Evolutionary conservation across 53 echinoderm and acorn worm species (phyloP).

Genomic region (Mesocentrotus franciscanus): DNA sequence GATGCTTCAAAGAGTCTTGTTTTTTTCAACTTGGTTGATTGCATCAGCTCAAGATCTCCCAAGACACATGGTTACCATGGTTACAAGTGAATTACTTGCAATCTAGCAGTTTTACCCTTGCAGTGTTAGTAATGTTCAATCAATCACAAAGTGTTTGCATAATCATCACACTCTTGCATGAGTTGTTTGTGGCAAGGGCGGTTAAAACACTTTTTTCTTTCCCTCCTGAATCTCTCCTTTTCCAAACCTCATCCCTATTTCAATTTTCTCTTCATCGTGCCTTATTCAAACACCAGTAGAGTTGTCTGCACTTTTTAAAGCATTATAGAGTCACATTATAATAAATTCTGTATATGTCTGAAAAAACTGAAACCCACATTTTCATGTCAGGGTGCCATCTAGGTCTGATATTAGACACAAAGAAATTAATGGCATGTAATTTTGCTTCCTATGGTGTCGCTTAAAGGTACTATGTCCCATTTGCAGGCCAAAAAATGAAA

Average conservation of each 20-base stretch:
- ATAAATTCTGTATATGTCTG: neutral
- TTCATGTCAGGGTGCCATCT: neutral
- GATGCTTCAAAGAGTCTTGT: neutral
- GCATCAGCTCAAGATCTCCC: conserved; percentile 37
- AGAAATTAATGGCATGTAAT: neutral
- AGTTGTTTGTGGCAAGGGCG: conserved; percentile 33
- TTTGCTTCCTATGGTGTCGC: neutral
- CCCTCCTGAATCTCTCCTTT: neutral
- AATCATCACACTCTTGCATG: conserved; percentile 43
- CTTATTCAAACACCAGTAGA: neutral
- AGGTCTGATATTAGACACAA: neutral
- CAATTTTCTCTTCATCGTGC: neutral
- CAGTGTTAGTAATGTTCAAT: conserved; percentile 47
- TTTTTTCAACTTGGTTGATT: conserved; percentile 37
- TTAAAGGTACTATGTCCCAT: too few relatives aligned
- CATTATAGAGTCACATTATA: neutral
- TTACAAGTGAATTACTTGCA: conserved; percentile 51
- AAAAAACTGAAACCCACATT: neutral
- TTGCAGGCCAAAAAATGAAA: too few relatives aligned
- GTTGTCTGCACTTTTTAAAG: neutral
- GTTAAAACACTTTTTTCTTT: conserved; percentile 41
- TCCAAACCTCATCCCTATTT: neutral
- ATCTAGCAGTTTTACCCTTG: conserved; percentile 39
- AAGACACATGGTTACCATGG: conserved; percentile 57
- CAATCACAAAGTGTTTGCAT: conserved; percentile 64